These are phyloP conservation scores for Alcedo atthis DNA, from an alignment of 2,797 vertebrate genomes.

Conservation along the genomic window DNA sequence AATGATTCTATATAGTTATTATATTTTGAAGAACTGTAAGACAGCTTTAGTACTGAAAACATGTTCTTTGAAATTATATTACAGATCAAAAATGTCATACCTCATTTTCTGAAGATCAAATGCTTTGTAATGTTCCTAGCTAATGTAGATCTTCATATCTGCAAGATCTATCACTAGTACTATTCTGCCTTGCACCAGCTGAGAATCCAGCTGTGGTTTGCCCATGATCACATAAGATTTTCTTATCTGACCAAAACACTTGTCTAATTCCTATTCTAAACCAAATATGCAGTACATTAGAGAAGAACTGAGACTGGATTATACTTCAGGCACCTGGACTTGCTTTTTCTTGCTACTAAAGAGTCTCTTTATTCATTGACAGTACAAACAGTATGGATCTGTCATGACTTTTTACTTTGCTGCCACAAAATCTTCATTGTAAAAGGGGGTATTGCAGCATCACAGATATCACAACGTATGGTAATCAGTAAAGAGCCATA, in stretches of 20 bases:
- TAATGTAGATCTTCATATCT: background rate
- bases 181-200: background rate
- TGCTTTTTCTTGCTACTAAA: background rate
- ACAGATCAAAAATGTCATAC: background rate
- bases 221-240: background rate
- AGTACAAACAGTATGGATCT: background rate
- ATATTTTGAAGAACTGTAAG: background rate
- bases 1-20: background rate
- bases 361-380: background rate
- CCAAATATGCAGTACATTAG: background rate
- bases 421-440: background rate
- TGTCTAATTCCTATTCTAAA: background rate
- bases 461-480: background rate
- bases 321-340: background rate
- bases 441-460: background rate
- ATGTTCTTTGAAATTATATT: background rate
- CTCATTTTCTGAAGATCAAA: background rate
- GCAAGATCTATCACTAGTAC: background rate
- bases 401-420: background rate
- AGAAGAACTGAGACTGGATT: background rate
- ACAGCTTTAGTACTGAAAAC: background rate
- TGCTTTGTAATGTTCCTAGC: background rate
- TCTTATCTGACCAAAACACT: conserved; percentile 45
- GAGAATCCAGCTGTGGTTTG: conserved; percentile 3
- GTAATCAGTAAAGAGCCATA: background rate